Percentiles rank a stretch among this genome's conserved stretches.
These are phyloP conservation scores for Enhydra lutris DNA, from an alignment of 2,113 vertebrate genomes.

Conservation along the genomic window DNA sequence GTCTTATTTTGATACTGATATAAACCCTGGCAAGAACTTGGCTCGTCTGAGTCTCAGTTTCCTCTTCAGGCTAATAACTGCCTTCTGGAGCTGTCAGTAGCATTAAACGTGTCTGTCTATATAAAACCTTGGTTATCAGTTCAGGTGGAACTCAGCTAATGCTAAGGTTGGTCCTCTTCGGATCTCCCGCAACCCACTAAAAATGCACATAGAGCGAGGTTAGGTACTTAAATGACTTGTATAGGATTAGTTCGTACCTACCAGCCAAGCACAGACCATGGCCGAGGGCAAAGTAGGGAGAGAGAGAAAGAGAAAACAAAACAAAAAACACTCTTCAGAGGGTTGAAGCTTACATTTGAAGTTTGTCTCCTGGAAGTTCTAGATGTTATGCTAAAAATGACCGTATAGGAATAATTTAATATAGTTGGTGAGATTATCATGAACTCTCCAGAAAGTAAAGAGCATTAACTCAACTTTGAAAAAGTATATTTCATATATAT, in stretches of 20 bases:
- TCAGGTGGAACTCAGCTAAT: neutral
- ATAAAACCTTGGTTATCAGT: neutral
- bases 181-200: neutral
- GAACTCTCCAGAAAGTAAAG: neutral
- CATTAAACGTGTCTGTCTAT: neutral
- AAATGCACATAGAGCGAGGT: neutral
- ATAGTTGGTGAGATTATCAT: neutral
- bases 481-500: neutral
- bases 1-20: neutral
- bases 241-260: neutral
- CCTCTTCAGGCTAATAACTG: neutral
- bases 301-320: neutral
- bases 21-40: neutral
- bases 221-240: neutral
- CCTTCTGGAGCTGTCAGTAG: neutral
- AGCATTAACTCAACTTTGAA: neutral
- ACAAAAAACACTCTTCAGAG: neutral
- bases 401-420: neutral
- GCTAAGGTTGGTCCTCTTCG: neutral
- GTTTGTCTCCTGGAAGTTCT: neutral
- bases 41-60: neutral
- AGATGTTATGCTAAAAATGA: neutral
- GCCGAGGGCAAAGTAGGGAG: neutral
- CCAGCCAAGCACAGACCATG: neutral
- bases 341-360: neutral